Percentiles rank a stretch among this genome's conserved stretches.
Conservation (phyloP, 1,140 invertebrate genomes). For the Drosophila funebris region DNA sequence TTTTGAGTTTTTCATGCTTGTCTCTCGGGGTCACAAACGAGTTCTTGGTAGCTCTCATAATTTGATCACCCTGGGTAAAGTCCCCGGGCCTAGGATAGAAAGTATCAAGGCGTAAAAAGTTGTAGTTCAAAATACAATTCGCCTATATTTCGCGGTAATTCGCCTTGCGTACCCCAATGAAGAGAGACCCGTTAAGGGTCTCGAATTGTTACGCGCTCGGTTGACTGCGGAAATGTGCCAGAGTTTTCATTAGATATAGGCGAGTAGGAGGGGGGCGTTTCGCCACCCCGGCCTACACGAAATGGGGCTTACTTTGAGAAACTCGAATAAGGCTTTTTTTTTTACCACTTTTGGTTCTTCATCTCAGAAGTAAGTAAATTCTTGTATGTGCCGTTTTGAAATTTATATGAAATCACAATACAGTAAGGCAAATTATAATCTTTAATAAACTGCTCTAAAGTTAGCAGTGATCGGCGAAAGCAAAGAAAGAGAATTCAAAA, state of each 20-base stretch:
- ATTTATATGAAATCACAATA: no score
- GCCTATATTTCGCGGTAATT: slow-evolving; percentile 78
- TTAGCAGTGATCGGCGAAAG: no score
- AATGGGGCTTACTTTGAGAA: slow-evolving; percentile 83
- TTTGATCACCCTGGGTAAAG: slow-evolving; percentile 78
- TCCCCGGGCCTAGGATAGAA: slow-evolving; percentile 83
- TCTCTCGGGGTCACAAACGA: slow-evolving; percentile 83
- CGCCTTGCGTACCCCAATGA: slow-evolving; percentile 62
- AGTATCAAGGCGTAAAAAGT: slow-evolving; percentile 79
- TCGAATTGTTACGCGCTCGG: slow-evolving; percentile 60
- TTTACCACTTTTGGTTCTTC: no score
- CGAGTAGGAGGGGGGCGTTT: slow-evolving; percentile 48
- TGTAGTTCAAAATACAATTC: slow-evolving; percentile 28
- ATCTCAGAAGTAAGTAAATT: no score
- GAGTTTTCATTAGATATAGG: slow-evolving; percentile 71
- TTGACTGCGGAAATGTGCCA: slow-evolving; percentile 82
- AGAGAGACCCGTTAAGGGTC: slow-evolving; percentile 39
- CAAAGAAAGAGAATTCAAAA: no score
- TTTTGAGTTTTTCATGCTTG: slow-evolving; percentile 80
- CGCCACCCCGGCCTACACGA: slow-evolving; percentile 53
- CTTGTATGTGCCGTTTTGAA: no score
- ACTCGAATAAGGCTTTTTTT: slow-evolving; percentile 35
- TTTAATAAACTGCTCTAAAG: no score
- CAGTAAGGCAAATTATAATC: no score
- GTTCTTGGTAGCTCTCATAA: slow-evolving; percentile 79